These are phyloP conservation scores for Muscina levida DNA, from an alignment of 2,888 invertebrate species.

Conservation along the genomic window DNA sequence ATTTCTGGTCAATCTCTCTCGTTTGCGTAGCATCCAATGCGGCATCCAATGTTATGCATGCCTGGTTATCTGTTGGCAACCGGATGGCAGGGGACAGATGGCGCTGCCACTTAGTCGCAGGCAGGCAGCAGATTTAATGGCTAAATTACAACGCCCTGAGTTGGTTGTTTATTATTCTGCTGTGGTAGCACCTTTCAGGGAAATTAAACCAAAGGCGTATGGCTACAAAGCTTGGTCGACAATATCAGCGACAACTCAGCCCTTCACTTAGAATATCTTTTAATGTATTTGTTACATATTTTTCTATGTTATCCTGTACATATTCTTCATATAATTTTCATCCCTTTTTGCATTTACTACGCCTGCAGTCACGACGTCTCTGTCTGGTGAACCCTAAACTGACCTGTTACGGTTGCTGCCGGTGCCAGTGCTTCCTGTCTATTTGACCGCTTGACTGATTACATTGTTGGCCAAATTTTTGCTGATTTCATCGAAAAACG, in stretches of 20 bases:
- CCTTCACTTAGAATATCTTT: no score
- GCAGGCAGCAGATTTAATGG: constrained; percentile 60
- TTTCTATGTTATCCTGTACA: no score
- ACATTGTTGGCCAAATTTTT: constrained; percentile 61
- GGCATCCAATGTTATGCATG: constrained; percentile 25
- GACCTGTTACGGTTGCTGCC: constrained; percentile 50
- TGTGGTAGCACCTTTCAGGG: constrained; percentile 72
- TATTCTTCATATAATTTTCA: no score
- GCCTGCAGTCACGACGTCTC: no score
- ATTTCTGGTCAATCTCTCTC: neutral
- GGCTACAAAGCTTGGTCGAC: neutral
- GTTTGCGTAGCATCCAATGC: neutral
- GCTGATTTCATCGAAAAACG: constrained; percentile 54
- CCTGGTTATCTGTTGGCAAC: constrained; percentile 21
- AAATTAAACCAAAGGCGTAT: neutral
- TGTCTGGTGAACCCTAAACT: constrained; percentile 31
- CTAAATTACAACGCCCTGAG: constrained; percentile 54
- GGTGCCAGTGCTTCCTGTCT: constrained; percentile 39
- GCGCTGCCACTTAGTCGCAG: neutral
- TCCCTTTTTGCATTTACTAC: neutral
- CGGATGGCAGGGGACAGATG: neutral
- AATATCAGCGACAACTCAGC: no score
- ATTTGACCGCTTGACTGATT: constrained; percentile 69
- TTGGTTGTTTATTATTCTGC: constrained; percentile 69
- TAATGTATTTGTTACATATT: no score